These are phyloP conservation scores for Onychostoma macrolepis DNA, from an alignment of 2,113 vertebrate genomes.

Conservation along the genomic window DNA sequence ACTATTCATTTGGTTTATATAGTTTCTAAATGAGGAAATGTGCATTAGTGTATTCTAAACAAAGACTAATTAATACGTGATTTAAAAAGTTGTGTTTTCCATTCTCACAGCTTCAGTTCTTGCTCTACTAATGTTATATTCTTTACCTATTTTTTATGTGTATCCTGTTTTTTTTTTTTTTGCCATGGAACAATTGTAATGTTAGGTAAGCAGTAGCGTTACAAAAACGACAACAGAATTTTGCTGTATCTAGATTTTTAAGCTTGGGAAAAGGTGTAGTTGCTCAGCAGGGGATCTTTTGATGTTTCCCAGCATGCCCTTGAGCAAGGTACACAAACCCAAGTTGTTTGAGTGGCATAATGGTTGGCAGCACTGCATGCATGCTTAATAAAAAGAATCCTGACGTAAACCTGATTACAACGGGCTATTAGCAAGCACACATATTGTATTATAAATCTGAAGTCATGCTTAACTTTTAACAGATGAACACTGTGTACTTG, in stretches of 20 bases:
- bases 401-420: conserved; percentile 11
- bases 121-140: neutral
- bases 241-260: neutral
- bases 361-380: neutral
- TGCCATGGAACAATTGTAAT: neutral
- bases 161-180: neutral
- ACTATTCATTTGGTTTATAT: neutral
- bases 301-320: conserved; percentile 14
- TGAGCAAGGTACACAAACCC: neutral
- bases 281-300: neutral
- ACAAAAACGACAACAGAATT: neutral
- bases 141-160: neutral
- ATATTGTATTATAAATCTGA: neutral
- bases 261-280: neutral
- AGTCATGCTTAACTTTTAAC: neutral
- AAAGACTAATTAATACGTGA: neutral
- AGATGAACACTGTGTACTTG: neutral
- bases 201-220: neutral
- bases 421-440: neutral
- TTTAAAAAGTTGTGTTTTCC: neutral
- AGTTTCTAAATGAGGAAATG: neutral
- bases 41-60: neutral
- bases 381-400: conserved; percentile 14
- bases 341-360: neutral
- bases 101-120: neutral